Conservation (phyloP, 2,113 vertebrate species). For the Amazona vittata region DNA sequence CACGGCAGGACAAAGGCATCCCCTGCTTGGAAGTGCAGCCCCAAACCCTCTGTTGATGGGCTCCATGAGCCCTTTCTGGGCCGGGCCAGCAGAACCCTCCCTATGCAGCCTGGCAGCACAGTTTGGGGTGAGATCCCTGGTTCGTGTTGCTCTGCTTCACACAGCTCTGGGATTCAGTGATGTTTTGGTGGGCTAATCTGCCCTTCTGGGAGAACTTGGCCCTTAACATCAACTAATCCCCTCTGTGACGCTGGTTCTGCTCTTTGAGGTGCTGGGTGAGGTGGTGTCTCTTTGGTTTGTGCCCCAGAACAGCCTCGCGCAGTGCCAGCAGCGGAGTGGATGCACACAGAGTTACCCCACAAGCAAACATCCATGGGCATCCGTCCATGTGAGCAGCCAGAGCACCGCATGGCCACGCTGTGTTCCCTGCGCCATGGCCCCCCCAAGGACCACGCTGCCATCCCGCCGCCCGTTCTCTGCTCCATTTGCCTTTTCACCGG, state of each 20-base stretch:
- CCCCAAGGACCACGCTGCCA: background rate
- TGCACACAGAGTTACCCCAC: accelerated
- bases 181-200: background rate
- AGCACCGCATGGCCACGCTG: accelerated
- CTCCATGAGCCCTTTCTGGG: background rate
- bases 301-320: accelerated
- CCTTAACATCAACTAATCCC: background rate
- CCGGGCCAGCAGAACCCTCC: background rate
- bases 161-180: accelerated
- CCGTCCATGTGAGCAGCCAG: accelerated
- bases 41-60: background rate
- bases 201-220: background rate
- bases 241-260: background rate
- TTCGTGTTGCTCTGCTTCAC: background rate
- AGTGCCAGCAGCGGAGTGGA: background rate
- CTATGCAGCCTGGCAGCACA: accelerated
- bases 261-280: background rate
- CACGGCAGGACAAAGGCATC: background rate
- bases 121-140: background rate
- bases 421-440: accelerated
- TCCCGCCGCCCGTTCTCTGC: background rate
- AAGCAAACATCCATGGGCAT: background rate
- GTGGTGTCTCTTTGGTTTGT: background rate
- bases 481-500: background rate
- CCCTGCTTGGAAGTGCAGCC: background rate